These are phyloP conservation scores for Rhea pennata DNA, from an alignment of 2,113 vertebrate species.

Conservation along the genomic window DNA sequence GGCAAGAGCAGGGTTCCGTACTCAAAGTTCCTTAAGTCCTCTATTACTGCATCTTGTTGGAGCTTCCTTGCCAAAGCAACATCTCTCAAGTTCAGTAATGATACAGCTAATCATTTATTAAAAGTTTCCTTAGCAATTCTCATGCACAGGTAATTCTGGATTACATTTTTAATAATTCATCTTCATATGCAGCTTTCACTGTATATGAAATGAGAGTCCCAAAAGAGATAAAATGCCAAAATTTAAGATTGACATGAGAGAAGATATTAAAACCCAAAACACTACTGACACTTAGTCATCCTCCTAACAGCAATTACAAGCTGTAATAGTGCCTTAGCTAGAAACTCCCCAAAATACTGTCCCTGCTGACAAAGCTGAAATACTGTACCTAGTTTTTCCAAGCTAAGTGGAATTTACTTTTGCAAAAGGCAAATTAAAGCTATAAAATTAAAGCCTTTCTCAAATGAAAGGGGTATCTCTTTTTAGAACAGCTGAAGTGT, in stretches of 20 bases:
- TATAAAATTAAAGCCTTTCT: neutral
- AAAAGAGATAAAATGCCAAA: neutral
- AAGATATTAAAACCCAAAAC: neutral
- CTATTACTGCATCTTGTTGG: fast-evolving
- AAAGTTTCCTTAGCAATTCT: neutral
- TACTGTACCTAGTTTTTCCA: neutral
- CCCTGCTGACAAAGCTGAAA: neutral
- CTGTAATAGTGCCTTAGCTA: neutral
- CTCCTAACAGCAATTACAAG: neutral
- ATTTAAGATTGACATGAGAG: neutral
- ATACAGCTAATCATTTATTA: neutral
- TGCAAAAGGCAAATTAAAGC: neutral
- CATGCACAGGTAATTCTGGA: fast-evolving
- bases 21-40: neutral
- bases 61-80: neutral
- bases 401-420: neutral
- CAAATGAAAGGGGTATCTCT: neutral
- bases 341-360: neutral
- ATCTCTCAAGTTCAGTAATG: neutral
- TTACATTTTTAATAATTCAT: fast-evolving
- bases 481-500: neutral
- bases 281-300: neutral
- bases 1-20: neutral
- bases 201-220: fast-evolving
- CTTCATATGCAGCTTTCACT: neutral